These are phyloP conservation scores for Leguminivora glycinivorella DNA, from an alignment of 1,140 invertebrate genomes.

Conservation along the genomic window DNA sequence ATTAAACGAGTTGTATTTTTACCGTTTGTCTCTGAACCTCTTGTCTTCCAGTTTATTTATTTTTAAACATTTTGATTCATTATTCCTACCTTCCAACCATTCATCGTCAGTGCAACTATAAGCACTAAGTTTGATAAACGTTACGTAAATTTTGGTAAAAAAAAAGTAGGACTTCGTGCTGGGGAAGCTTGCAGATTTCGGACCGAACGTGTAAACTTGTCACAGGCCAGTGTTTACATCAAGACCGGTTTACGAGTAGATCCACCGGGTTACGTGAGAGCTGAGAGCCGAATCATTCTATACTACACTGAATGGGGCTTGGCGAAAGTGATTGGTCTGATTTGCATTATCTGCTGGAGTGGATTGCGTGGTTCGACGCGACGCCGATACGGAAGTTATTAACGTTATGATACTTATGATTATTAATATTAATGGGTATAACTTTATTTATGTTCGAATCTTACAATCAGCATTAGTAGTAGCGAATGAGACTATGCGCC, in stretches of 20 bases:
- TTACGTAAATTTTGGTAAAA: not conserved
- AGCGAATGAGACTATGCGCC: no score
- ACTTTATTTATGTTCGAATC: not conserved
- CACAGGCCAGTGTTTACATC: slow-evolving; percentile 21
- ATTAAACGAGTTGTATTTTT: no score
- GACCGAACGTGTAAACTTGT: slow-evolving; percentile 6
- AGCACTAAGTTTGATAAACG: not conserved
- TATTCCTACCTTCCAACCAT: no score
- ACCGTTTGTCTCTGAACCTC: no score
- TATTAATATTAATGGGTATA: not conserved
- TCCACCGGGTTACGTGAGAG: slow-evolving; percentile 2
- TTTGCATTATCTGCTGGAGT: slow-evolving; percentile 31
- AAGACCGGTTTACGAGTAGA: slow-evolving; percentile 31
- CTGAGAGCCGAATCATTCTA: slow-evolving; percentile 31
- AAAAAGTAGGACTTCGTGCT: not conserved
- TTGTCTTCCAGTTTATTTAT: no score
- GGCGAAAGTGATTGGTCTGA: slow-evolving; percentile 44
- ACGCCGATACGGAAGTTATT: slow-evolving; percentile 26
- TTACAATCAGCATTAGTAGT: no score
- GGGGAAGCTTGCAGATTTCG: not conserved
- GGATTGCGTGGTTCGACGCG: slow-evolving; percentile 44
- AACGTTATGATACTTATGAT: not conserved
- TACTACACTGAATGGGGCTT: slow-evolving; percentile 35
- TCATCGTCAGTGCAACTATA: no score
- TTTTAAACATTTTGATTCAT: no score